Percentiles rank a stretch among this genome's conserved stretches.
Conservation (phyloP, 2,113 vertebrate genomes). For the human (Homo sapiens) region GRCh38 chr5:96995001-96995500, state of each 20-base stretch:
- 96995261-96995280: not conserved
- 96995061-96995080: too few relatives aligned
- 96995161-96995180: not conserved
- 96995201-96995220: not conserved
- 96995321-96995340: not conserved
- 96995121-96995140: not conserved
- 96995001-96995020: too few relatives aligned
- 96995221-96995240: not conserved
- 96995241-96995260: not conserved
- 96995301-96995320: not conserved
- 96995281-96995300: not conserved
- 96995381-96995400: not conserved
- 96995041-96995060: too few relatives aligned
- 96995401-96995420: not conserved
- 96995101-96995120: not conserved
- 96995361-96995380: not conserved
- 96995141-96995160: not conserved
- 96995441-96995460: not conserved
- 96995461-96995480: not conserved
- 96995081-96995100: too few relatives aligned
- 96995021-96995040: too few relatives aligned
- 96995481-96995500: conserved; percentile 24
- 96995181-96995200: not conserved
- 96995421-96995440: not conserved
- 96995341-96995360: not conserved